Base-by-base conservation (phyloP, 2,797 vertebrate species). In the Crypturellus tataupa region DNA sequence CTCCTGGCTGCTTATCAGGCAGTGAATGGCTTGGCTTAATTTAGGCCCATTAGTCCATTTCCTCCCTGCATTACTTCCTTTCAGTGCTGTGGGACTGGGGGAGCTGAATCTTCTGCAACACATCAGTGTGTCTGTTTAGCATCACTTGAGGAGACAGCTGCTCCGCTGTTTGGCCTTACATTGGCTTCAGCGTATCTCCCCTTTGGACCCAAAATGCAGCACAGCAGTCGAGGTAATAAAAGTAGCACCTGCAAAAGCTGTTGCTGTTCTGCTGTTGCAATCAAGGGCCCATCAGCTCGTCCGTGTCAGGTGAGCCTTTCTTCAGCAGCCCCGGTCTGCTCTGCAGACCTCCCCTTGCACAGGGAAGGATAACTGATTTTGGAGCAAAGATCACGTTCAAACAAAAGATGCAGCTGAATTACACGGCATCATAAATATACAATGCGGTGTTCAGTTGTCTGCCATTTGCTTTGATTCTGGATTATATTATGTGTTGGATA, bases 391-490 rank as follows among this genome's bases (percentile, higher is more conserved):
- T 90, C 91, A 31, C 16, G 56, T 80, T 68, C 56, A 3, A 72
- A 80, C 56, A 93, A 87, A 81, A 82, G 85, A 60, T 77, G 77
- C 84, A 87, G 51, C 78, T 35, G 6, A 84, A 76, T 82, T 29
- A 16, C n/a, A 39, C n/a, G 16, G 13, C 85, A 64, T 47, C 91
- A 79, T 71, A 95, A 92, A 82, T 3, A 69, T 3, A 27, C 40
- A 17, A 17, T 63, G 56, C 40, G 39, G 21, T 6, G 68, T 37
- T 89, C 92, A 88, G 84, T 92, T 71, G 59, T 92, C 84, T 94
- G 90, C 94, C 90, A 24, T 92, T 94, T 56, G 47, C 89, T 87
- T 87, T 87, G 65, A 79, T 87, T 90, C 62, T 47, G 33, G 55
- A 4, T 23, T 90, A 1, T 49, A 4, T 56, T 20, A 44, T 81